Base-by-base conservation (phyloP, 2,888 invertebrate genomes). In the Drosophila longiperda region DNA sequence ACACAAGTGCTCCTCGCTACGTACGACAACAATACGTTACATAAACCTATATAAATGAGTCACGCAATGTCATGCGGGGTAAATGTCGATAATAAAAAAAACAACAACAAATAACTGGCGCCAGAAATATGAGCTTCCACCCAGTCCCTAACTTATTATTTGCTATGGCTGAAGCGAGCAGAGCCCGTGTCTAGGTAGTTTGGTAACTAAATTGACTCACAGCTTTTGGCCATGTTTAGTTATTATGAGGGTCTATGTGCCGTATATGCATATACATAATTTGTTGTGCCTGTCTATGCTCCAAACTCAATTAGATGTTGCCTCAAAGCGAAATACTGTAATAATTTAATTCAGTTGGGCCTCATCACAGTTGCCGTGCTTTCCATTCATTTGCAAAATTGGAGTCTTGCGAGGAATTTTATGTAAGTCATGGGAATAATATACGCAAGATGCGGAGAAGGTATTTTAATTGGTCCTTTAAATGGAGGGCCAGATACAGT, bases 61-160 rank as follows among this genome's bases (percentile, higher is more conserved):
- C 89, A 87, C 87, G 88, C 87, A 87, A 87, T 87, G 87, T 84
- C 87, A 87, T 85, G 85, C 69, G 82, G 87, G 83, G 80, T 83
- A 83, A 89, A 89, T 73, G 79, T 73, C 74, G 72, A 58, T 73
- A 74, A 75, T 60, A 65, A 15, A 45, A 40, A 1, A 40, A 8
- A 20, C 11, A 79, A 71, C 75, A 75, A 72, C 74, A 75, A 80
- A 68, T 78, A 78, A 82, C 79, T 82, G 85, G 85, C 85, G 85
- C 85, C 85, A 85, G 61, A 73, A 80, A 83, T 82, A 85, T 82
- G 72, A 78, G 72, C 73, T 60, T 45, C 54, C 55, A 77, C 34
- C 49, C 38, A 23, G 15, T 8, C 23, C 23, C 8, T 33, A 66
- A 64, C 52, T 69, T 48, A 59, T 55, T 77, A 61, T 23, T 9